Percentiles rank a stretch among this genome's conserved stretches.
These are phyloP conservation scores for Myrmophylax atrothorax DNA, from an alignment of 2,113 vertebrate species.

Conservation along the genomic window DNA sequence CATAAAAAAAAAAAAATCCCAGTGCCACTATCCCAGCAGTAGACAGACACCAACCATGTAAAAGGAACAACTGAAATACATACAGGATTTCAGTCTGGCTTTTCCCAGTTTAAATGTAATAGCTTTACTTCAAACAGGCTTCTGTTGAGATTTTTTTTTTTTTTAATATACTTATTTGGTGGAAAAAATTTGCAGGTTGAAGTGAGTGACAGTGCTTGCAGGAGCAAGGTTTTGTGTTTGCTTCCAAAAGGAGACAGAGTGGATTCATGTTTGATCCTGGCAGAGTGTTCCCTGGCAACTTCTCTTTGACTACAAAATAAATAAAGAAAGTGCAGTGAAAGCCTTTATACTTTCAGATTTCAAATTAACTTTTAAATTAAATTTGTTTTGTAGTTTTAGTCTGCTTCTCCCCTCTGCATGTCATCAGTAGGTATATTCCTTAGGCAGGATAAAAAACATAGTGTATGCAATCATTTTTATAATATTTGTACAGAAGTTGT, in stretches of 20 bases:
- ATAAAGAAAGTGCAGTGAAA: not conserved
- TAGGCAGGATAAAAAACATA: not conserved
- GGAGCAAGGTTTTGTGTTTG: not conserved
- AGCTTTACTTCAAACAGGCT: not conserved
- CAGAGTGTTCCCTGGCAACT: slow-evolving; percentile 38
- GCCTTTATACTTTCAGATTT: not conserved
- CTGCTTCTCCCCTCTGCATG: not conserved
- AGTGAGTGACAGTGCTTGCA: not conserved
- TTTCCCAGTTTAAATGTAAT: not conserved
- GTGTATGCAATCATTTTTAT: not conserved
- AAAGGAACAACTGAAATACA: not conserved
- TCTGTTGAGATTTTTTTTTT: not conserved
- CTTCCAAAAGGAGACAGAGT: not conserved
- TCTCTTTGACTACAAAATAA: slow-evolving; percentile 22
- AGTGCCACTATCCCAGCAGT: not conserved
- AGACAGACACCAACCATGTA: not conserved
- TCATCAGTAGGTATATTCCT: not conserved
- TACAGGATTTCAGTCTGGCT: not conserved
- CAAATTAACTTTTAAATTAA: not conserved
- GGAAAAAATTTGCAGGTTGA: not conserved
- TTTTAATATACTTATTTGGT: not conserved
- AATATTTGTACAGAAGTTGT: not conserved
- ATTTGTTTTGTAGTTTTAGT: not conserved
- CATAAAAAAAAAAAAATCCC: not conserved
- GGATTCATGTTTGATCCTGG: not conserved